Evolutionary conservation across 2,113 vertebrate genomes (phyloP), one percentile per base, ranked within the genome.

Genomic region (Pollachius pollachius): DNA sequence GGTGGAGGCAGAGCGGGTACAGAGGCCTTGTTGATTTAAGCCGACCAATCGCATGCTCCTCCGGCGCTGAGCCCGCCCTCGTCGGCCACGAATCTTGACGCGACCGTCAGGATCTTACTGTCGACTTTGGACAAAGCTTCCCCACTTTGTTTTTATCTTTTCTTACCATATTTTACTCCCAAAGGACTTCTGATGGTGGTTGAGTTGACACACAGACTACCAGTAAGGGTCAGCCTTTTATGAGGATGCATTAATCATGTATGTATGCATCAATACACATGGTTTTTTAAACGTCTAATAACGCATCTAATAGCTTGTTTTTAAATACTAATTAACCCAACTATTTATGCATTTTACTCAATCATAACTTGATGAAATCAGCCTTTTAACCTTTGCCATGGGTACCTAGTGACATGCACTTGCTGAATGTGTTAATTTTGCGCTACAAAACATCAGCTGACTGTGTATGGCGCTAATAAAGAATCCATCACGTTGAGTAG

Each of bases 1-100:
- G 5, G n/a, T n/a, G n/a, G 81, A 5, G 66, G 80, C 67, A 94
- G 93, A 88, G 82, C 92, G 64, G 95, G 97, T 98, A 89, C 84
- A 65, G 74, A 67, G 72, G 61, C 59, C 21, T 13, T 12, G 15
- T 21, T 15, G 19, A 0, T 64, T 16, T 2, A 65, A 65, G 65
- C 12, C 59, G 52, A 1, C 66, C 58, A 64, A 52, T 0, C 58
- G 17, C 2, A 3, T 2, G 15, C 67, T 48, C 41, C 41, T 9
- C 41, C 12, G 23, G 23, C 23, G 23, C 23, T 23, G 23, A 23
- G 41, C 41, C 2, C 41, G 8, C 11, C 41, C 41, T 48, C 41
- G 12, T 48, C 1, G 9, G 41, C 41, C 41, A 48, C 23, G 23
- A 23, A 1, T 23, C 23, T 23, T 48, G 41, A 48, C 12, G 6